Base-by-base conservation (phyloP, 92 coral and sea anemone genomes). In the Palythoa heliodiscus region DNA sequence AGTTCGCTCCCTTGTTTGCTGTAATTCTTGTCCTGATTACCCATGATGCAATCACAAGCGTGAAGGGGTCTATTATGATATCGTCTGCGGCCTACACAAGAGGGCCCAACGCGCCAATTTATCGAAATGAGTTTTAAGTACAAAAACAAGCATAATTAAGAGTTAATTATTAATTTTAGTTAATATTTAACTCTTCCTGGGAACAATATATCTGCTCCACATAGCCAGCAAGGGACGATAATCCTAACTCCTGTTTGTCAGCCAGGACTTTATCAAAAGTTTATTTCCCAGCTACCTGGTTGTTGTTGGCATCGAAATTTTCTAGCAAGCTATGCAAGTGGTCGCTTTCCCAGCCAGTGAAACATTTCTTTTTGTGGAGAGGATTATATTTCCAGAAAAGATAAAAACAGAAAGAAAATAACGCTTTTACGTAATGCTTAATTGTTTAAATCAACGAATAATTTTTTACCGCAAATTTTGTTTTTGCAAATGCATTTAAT, bases 281-380 rank as follows among this genome's bases (percentile, higher is more conserved):
- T 61, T 8, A 61, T 61, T 61, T 61, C 29, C 69, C 25, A 61
- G 69, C 23, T 61, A 61, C 69, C 69, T 61, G 69, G 69, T 61
- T 61, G 69, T n/a, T 61, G 69, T 61, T 61, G 69, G 69, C 69
- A n/a, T 29, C 69, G 69, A 61, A 61, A 61, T 9, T 17, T 19
- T 29, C 69, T 29, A 61, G 69, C 69, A 61, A 61, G 69, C 25
- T 61, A 11, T 61, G 29, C 69, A 61, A n/a, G 69, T 61, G 69
- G 69, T n/a, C 4, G 69, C 69, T 61, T 61, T 61, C 69, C 69
- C 69, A 61, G 25, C 69, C 69, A 61, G 69, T 61, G 10, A 61
- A 61, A 61, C 35, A n/a, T 61, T 61, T 61, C 69, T 61, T 61
- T 61, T 61, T 61, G 69, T 61, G 69, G 69, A 61, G 0, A 29